Base-by-base conservation (phyloP, 1,140 invertebrate species). In the Trigoniulus corallinus region DNA sequence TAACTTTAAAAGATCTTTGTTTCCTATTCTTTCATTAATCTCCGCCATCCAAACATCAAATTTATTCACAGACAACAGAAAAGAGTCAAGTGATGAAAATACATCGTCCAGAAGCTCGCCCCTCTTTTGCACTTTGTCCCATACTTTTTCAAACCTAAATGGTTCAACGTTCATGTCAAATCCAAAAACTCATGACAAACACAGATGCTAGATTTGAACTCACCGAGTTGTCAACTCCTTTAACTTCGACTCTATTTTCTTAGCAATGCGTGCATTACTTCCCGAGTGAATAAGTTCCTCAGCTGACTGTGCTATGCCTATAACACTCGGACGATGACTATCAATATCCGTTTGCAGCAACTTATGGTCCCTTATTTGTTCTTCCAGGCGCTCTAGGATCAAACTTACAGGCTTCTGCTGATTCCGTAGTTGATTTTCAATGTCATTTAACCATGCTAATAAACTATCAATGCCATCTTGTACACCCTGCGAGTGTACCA, bases 401-500 rank as follows among this genome's bases (percentile, higher is more conserved):
- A 96, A 69, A 52, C 86, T 91, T 0, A 87, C 84, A 7, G 87
- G 87, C 56, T 84, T 77, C 37, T 13, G 12, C 55, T 77, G 74
- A 54, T 81, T 76, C 22, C 74, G 77, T 54, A 54, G 79, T 58
- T 81, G 78, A 55, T 75, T 79, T 62, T 95, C 88, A 7, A 82
- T 80, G 55, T 81, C 78, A 53, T 80, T 81, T 27, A 95, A 67
- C 89, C 89, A 95, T 43, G 72, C 66, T 3, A 84, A 77, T 7
- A 95, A 74, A 47, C 81, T 77, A 59, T 94, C 88, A 0, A 94
- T 71, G 7, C 88, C 86, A 64, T 93, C 88, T 63, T 93, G 85
- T 12, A 95, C 81, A n/a, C 86, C 88, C 68, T 95, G 89, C 48
- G 86, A 88, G 64, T 93, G 86, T 3, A 92, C 79, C 27, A 95